A percentile compares a stretch with the other conserved stretches of the same genome.
phyloP scores from a whole-genome alignment of 1,140 invertebrate genomes.

The Muscidifurax raptorellus region DNA sequence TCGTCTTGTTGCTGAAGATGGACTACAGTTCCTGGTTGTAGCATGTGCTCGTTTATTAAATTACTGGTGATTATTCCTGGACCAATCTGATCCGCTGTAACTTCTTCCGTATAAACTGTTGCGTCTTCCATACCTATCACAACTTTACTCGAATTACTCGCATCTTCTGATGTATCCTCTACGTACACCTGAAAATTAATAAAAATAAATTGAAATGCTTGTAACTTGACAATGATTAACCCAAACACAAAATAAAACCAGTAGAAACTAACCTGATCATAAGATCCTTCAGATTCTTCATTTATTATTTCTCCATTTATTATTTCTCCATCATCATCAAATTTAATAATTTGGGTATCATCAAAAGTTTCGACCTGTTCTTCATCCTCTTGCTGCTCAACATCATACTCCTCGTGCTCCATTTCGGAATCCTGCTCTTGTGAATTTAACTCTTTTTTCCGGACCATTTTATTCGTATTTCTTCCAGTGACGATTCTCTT shows the following conservation, averaged over 20 bases:
- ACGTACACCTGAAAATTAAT: constrained; percentile 57
- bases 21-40: constrained; percentile 68
- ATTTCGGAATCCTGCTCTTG: constrained; percentile 53
- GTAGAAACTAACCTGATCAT: constrained; percentile 25
- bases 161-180: constrained; percentile 51
- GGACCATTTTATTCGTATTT: constrained; percentile 58
- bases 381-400: constrained; percentile 52
- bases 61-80: constrained; percentile 68
- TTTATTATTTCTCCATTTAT: constrained; percentile 28
- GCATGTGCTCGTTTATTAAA: constrained; percentile 67
- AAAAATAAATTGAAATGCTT: constrained; percentile 5
- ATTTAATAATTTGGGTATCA: constrained; percentile 34
- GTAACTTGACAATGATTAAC: background rate
- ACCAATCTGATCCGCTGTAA: constrained; percentile 69
- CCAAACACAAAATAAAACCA: background rate
- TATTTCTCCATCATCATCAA: constrained; percentile 21
- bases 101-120: constrained; percentile 72
- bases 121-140: constrained; percentile 69
- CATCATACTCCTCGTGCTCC: constrained; percentile 52
- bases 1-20: constrained; percentile 69
- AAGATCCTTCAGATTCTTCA: constrained; percentile 19
- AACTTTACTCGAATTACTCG: constrained; percentile 63
- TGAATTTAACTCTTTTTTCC: constrained; percentile 33
- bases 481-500: constrained; percentile 69
- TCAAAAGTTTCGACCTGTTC: constrained; percentile 2